Percentiles rank a stretch among this genome's conserved stretches.
Evolutionary conservation across 1,140 invertebrate genomes (phyloP).

Genomic region (Rhyzopertha dominica): DNA sequence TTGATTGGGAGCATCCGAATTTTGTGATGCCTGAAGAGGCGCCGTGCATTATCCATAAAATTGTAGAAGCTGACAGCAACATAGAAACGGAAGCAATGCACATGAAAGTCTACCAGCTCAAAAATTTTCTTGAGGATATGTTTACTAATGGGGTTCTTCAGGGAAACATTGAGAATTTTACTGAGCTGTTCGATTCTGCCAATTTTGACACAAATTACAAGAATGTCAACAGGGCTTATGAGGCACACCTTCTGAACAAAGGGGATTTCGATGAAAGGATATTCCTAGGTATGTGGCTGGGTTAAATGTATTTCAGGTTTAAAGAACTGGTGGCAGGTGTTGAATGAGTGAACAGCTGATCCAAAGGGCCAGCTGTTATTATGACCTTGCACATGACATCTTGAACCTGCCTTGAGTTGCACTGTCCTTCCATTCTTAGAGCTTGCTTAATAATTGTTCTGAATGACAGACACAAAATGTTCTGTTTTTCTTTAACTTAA

Average conservation of each 20-base stretch:
- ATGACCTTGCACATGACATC: too few species aligned
- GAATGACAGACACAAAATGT: too few species aligned
- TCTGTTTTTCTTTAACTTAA: too few species aligned
- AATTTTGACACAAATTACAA: slow-evolving; percentile 79
- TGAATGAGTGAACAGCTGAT: too few species aligned
- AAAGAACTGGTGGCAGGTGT: too few species aligned
- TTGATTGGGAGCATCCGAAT: slow-evolving; percentile 62
- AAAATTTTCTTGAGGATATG: slow-evolving; percentile 71
- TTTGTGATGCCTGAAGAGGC: slow-evolving; percentile 61
- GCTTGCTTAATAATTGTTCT: too few species aligned
- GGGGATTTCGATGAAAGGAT: slow-evolving; percentile 97
- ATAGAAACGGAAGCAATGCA: slow-evolving; percentile 80
- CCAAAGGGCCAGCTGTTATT: too few species aligned
- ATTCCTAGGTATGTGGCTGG: slow-evolving; percentile 73
- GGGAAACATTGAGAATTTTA: slow-evolving; percentile 59
- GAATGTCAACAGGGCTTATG: slow-evolving; percentile 82
- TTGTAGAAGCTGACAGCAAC: slow-evolving; percentile 79
- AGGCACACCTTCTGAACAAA: slow-evolving; percentile 83
- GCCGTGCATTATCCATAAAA: slow-evolving; percentile 75
- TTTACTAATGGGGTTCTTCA: slow-evolving; percentile 72
- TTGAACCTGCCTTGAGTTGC: too few species aligned
- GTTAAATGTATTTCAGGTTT: too few species aligned
- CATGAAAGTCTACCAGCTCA: slow-evolving; percentile 87
- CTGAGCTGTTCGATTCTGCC: slow-evolving; percentile 63
- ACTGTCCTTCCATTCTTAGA: too few species aligned